Conservation (phyloP, 1,140 invertebrate species). For the Rhizoglyphus robini region DNA sequence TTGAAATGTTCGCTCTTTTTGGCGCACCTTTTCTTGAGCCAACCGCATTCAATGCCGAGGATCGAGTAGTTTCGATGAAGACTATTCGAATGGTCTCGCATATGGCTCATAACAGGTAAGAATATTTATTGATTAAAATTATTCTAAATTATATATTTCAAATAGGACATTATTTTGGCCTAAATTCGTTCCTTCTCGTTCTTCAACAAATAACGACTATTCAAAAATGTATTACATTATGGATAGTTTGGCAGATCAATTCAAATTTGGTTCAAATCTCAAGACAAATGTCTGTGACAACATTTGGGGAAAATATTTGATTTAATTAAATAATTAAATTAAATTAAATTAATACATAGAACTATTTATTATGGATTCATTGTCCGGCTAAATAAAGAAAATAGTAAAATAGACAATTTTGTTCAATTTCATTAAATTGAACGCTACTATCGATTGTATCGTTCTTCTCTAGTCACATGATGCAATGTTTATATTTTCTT, state of each 20-base stretch:
- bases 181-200: not conserved
- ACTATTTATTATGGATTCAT: too few species aligned
- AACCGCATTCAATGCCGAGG: not conserved
- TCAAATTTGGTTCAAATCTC: not conserved
- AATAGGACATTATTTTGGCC: not conserved
- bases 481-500: too few species aligned
- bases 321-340: too few species aligned
- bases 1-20: constrained; percentile 17
- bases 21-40: constrained; percentile 6
- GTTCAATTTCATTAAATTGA: too few species aligned
- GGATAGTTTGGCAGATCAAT: not conserved
- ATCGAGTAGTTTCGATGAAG: constrained; percentile 9
- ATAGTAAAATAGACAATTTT: too few species aligned
- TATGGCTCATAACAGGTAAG: constrained; percentile 6
- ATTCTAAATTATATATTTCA: not conserved
- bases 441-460: too few species aligned
- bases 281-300: not conserved
- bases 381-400: too few species aligned
- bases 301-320: too few species aligned
- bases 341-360: too few species aligned
- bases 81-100: constrained; percentile 4
- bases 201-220: too few species aligned
- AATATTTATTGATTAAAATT: not conserved
- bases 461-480: too few species aligned
- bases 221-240: not conserved